These are phyloP conservation scores for Littorina saxatilis DNA, from an alignment of 1,140 invertebrate genomes.

Conservation along the genomic window DNA sequence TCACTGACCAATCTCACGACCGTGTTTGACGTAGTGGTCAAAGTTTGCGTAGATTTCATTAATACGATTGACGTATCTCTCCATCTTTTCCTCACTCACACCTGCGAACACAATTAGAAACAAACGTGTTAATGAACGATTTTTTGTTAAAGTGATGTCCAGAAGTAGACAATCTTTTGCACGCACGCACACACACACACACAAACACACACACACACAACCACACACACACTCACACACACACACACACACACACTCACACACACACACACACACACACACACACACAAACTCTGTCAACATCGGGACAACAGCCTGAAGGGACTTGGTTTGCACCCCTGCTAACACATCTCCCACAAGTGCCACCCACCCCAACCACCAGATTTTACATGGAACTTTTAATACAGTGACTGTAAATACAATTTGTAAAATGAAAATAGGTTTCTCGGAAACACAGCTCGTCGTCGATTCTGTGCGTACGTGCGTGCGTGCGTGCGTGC, in stretches of 20 bases:
- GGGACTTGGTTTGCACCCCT: no score
- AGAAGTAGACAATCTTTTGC: neutral
- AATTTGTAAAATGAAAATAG: no score
- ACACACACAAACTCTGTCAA: no score
- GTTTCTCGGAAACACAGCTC: no score
- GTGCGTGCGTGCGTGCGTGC: no score
- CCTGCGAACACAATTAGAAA: constrained; percentile 50
- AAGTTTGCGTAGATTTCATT: constrained; percentile 65
- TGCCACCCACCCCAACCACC: no score
- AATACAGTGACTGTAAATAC: no score
- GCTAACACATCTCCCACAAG: no score
- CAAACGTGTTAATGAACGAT: neutral
- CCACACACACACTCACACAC: neutral
- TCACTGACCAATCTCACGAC: constrained; percentile 32
- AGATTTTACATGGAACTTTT: no score
- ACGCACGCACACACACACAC: constrained; percentile 17
- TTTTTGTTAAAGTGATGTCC: no score
- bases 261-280: neutral
- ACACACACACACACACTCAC: neutral
- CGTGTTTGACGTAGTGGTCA: constrained; percentile 63
- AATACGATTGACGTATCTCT: constrained; percentile 67
- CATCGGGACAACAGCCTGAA: no score
- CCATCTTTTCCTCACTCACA: constrained; percentile 64
- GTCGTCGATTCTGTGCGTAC: no score
- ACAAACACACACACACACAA: neutral